phyloP scores from a whole-genome alignment of 2,113 vertebrate species.

The Eublepharis macularius region DNA sequence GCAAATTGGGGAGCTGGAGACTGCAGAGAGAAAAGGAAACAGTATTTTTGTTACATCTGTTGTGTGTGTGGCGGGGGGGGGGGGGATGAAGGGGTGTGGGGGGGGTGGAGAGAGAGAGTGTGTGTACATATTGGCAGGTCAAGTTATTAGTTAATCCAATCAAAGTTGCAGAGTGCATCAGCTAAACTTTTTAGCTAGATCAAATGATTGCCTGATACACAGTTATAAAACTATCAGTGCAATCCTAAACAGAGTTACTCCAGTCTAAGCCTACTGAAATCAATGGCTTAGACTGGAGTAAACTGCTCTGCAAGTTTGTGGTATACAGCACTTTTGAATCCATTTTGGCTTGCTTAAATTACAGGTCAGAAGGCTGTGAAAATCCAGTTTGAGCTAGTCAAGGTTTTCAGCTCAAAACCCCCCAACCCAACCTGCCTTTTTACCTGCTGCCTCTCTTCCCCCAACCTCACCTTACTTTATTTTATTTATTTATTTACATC shows the following conservation, averaged over 20 bases:
- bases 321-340: background rate
- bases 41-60: background rate
- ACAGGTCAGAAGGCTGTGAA: background rate
- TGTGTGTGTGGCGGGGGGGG: no score
- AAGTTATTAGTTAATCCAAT: background rate
- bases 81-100: no score
- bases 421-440: background rate
- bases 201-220: background rate
- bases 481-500: no score
- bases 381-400: background rate
- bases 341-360: background rate
- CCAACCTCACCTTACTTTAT: no score
- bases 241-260: no score
- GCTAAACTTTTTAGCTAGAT: background rate
- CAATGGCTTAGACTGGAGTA: no score
- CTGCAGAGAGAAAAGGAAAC: background rate
- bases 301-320: no score
- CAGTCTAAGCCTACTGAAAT: no score
- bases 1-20: background rate
- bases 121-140: background rate
- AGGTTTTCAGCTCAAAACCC: background rate
- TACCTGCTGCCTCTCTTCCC: no score
- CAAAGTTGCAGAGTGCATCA: background rate
- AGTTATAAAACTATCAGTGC: background rate
- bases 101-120: no score